phyloP scores from a whole-genome alignment of 2,888 invertebrate species.

The Nephrotoma appendiculata region DNA sequence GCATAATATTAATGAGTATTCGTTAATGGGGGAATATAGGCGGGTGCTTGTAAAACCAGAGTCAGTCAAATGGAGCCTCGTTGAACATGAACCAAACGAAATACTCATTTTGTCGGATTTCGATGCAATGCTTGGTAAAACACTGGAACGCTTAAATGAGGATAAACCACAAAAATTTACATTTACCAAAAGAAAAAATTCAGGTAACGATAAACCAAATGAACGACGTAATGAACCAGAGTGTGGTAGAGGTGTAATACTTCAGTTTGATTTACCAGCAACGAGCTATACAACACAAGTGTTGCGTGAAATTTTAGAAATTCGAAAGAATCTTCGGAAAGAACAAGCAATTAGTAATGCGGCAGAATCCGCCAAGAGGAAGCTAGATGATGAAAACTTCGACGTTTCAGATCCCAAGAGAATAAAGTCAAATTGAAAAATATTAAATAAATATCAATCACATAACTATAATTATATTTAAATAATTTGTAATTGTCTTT shows the following conservation, averaged over 20 bases:
- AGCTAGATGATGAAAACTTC: neutral
- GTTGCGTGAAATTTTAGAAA: constrained; percentile 66
- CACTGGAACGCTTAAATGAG: neutral
- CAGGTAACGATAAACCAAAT: neutral
- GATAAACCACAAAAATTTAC: neutral
- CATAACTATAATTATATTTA: too few relatives aligned
- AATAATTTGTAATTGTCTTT: too few relatives aligned
- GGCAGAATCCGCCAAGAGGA: constrained; percentile 18
- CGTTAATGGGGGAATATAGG: constrained; percentile 71
- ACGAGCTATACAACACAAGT: constrained; percentile 97
- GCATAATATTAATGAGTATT: constrained; percentile 57
- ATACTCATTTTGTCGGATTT: constrained; percentile 65
- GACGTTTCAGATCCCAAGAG: neutral
- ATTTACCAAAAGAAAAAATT: neutral
- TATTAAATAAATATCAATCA: too few relatives aligned
- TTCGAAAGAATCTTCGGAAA: constrained; percentile 47
- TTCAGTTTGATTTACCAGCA: constrained; percentile 64
- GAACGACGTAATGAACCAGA: constrained; percentile 22
- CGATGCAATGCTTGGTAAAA: constrained; percentile 35
- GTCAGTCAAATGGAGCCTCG: constrained; percentile 51
- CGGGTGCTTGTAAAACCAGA: constrained; percentile 48
- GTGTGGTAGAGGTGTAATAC: constrained; percentile 45
- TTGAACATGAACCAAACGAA: constrained; percentile 50
- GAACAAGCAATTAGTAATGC: constrained; percentile 48
- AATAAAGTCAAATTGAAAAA: neutral